phyloP scores from a whole-genome alignment of 2,113 vertebrate species.

The Sciurus niger region DNA sequence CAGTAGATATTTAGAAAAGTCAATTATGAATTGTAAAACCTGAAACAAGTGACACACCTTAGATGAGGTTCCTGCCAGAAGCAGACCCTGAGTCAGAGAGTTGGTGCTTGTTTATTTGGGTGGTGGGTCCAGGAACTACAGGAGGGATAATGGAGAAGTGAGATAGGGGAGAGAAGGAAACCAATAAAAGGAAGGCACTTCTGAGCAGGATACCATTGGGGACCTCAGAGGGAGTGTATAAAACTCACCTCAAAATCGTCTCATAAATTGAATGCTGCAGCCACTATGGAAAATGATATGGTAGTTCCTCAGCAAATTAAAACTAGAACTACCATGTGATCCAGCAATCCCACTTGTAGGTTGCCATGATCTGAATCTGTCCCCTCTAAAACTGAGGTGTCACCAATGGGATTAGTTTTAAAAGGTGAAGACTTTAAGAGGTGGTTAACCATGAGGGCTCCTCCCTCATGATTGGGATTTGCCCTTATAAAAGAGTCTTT shows the following conservation, averaged over 20 bases:
- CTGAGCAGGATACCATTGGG: neutral
- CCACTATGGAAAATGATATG: neutral
- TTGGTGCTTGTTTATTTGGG: no score
- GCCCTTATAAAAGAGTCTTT: neutral
- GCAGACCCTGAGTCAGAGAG: no score
- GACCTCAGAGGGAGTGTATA: neutral
- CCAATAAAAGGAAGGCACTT: neutral
- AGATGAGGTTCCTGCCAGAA: no score
- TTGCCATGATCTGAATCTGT: neutral
- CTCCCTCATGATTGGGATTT: neutral
- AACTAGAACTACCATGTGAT: conserved; percentile 13
- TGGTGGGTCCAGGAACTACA: no score
- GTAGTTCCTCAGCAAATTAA: neutral
- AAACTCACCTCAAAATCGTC: conserved; percentile 11
- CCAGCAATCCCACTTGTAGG: neutral
- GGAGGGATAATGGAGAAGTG: no score
- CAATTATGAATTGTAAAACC: neutral
- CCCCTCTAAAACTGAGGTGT: neutral
- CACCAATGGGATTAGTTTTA: neutral
- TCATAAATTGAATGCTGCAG: neutral
- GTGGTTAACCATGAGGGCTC: neutral
- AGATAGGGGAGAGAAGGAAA: no score
- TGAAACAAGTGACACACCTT: neutral
- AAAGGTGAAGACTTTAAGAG: neutral
- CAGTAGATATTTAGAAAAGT: neutral